These are phyloP conservation scores for Pterophyllum scalare DNA, from an alignment of 2,113 vertebrate species.

Conservation along the genomic window DNA sequence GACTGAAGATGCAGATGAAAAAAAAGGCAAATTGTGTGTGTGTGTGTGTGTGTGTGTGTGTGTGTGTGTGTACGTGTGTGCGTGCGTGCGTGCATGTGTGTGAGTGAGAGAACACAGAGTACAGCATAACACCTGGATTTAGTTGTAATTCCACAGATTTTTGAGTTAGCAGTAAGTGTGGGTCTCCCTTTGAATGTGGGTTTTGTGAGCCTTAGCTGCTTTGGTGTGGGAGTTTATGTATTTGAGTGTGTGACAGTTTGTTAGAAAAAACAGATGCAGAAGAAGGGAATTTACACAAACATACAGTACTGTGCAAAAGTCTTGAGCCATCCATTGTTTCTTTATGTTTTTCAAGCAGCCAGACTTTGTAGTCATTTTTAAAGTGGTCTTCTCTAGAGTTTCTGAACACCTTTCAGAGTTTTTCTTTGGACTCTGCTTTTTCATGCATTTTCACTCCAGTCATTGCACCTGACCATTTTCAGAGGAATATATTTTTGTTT, in stretches of 20 bases:
- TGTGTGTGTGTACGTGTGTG: constrained; percentile 16
- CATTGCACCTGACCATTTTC: background rate
- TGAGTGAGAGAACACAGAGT: background rate
- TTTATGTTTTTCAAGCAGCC: background rate
- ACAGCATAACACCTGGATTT: constrained; percentile 60
- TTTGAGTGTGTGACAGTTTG: background rate
- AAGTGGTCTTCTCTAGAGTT: background rate
- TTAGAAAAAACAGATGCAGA: background rate
- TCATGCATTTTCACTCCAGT: background rate
- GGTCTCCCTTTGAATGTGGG: constrained; percentile 41
- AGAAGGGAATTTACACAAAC: background rate
- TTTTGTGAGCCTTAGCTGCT: constrained; percentile 46
- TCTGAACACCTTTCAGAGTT: background rate
- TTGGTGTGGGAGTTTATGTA: constrained; percentile 18
- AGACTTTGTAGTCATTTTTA: background rate
- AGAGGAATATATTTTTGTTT: too few species aligned
- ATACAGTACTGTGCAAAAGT: background rate
- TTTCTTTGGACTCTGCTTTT: background rate
- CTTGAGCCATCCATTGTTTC: background rate
- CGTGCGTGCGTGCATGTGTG: background rate
- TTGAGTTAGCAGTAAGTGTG: constrained; percentile 42
- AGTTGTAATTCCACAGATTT: constrained; percentile 62
- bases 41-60: background rate
- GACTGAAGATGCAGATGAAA: background rate
- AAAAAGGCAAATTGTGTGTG: background rate